Base-by-base conservation (phyloP, 1,140 invertebrate genomes). In the Zaprionus tsacasi region DNA sequence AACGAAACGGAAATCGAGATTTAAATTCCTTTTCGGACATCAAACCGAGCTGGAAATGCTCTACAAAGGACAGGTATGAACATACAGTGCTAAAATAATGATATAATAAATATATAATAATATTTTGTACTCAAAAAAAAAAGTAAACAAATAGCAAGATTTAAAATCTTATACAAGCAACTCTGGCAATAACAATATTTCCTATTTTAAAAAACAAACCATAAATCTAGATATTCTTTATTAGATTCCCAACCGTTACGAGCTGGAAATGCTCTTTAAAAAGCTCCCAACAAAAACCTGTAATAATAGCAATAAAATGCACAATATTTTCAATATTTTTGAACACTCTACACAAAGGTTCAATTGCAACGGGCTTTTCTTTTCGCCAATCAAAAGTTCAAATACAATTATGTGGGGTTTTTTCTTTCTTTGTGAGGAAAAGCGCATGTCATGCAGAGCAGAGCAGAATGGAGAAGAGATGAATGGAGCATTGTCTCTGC, bases 1-100 rank as follows among this genome's bases (percentile, higher is more conserved):
- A 69, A 61, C 38, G 35, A 33, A 27, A 21, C 33, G 45, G 21
- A 40, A 54, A 69, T 30, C 48, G 36, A 36, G 55, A 56, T 69
- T 69, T 56, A 25, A 64, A 35, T 30, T 45, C 15, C 45, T 57
- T 66, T 5, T 21, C 35, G 12, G 13, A 67, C 11, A 12, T 30
- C 12, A 61, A n/a, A 48, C 55, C 70, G 71, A 74, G 57, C 12
- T 10, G 6, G 0, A 50, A 57, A 74, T 74, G 58, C 66, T 48
- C 65, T 74, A 27, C 45, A 30, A 40, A 21, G 43, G 1, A 8
- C 8, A 21, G 21, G 2, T 21, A 21, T 1, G 21, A 2, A 21
- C n/a, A 21, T 1, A 21, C 21, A 21, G 21, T 21, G 21, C 21
- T 21, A 21, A 1, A 21, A 21, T 21, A n/a, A 3, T 21, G 21